Evolutionary conservation across 2,888 invertebrate species (phyloP), one percentile per base, ranked within the genome.

Genomic region (Papilio elwesi): DNA sequence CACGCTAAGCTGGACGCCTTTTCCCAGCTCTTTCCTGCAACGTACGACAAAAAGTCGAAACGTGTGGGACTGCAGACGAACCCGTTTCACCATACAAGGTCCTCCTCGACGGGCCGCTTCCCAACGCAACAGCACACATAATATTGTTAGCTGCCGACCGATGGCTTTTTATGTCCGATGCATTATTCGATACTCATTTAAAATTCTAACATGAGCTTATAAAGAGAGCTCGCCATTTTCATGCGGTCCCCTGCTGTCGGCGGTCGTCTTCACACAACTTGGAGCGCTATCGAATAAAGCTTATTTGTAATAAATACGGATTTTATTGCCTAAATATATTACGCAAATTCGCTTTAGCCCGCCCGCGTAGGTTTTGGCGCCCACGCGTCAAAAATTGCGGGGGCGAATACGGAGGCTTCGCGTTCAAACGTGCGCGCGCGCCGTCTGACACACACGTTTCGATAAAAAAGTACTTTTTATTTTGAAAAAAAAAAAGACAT

Each of bases 141-240:
- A 92, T 93, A 93, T 92, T 90, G 93, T 92, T 92, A 91, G 92
- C 88, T 84, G 85, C 85, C 85, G 89, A 87, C 26, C 90, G 92
- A 93, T 93, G 92, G 92, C 92, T 93, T 93, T 93, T 93, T 93
- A 92, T 91, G 90, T 89, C 89, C 89, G 87, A 92, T 93, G 92
- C 92, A 93, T 93, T 93, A 93, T 93, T 93, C 92, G 93, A 93
- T 91, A 89, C 92, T 92, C 92, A 93, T 93, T 93, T 93, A 91
- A 93, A 93, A 93, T 93, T 93, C 93, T 93, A 93, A 93, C 92
- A 90, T 92, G 89, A 87, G 82, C 92, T 87, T 91, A 90, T 91
- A 91, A 91, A 91, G 91, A 90, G 90, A 91, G 89, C 84, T 88
- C 78, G 92, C 92, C 92, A 93, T 92, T 93, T 92, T 90, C 84